These are phyloP conservation scores for Leiothrix lutea DNA, from an alignment of 2,113 vertebrate genomes.

Conservation along the genomic window DNA sequence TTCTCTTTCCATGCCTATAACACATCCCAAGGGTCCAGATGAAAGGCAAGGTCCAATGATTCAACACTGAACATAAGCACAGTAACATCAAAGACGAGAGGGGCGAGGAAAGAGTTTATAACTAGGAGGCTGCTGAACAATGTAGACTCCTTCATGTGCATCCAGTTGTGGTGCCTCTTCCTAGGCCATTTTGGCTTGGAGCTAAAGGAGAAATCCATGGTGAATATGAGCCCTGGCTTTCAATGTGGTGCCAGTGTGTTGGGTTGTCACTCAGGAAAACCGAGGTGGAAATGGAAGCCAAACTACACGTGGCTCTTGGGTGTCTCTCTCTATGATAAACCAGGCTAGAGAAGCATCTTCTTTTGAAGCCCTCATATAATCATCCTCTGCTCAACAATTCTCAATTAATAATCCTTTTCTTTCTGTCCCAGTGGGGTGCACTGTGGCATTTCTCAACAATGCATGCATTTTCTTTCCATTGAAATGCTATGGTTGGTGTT, in stretches of 20 bases:
- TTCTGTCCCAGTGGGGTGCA: constrained; percentile 6
- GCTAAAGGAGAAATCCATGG: not conserved
- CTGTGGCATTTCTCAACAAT: constrained; percentile 45
- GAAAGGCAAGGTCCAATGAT: not conserved
- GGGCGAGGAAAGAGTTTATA: not conserved
- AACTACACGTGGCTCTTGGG: not conserved
- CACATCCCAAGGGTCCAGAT: not conserved
- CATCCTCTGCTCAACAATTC: not conserved
- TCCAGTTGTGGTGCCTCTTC: not conserved
- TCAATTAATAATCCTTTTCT: not conserved
- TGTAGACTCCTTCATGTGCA: not conserved
- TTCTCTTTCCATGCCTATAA: constrained; percentile 50
- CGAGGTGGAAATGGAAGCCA: not conserved
- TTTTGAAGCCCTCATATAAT: not conserved
- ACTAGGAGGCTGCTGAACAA: not conserved
- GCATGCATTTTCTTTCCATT: constrained; percentile 29
- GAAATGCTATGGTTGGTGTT: constrained; percentile 18
- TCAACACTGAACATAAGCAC: not conserved
- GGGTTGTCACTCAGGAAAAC: not conserved
- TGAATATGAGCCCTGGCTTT: not conserved
- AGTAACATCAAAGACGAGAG: not conserved
- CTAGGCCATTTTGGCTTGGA: not conserved
- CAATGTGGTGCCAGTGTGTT: not conserved
- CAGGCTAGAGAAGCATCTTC: not conserved
- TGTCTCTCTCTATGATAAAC: not conserved